Evolutionary conservation across 1,140 invertebrate species (phyloP), one percentile per base, ranked within the genome.

Genomic region (Eueides isabella): DNA sequence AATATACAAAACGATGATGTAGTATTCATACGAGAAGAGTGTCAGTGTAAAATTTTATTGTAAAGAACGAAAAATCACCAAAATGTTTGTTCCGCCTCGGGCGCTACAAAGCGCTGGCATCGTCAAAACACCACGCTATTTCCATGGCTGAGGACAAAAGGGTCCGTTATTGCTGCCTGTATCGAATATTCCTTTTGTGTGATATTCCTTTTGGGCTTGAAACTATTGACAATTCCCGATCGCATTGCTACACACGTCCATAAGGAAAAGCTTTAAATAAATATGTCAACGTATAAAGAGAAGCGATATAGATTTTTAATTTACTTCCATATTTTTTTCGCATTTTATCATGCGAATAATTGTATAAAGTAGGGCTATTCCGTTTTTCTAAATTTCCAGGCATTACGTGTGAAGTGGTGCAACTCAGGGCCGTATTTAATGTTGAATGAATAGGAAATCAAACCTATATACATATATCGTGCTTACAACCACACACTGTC

Each of bases 61-160:
- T 26, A 55, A 26, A 55, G 11, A 23, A 63, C 26, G 38, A 71
- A 31, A 35, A 30, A 44, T n/a, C 12, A 63, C 29, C 55, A 26
- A 61, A 69, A 19, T 71, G 35, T 71, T 71, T 63, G 28, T 38
- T 62, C 61, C 48, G 41, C 44, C 61, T 16, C 29, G 61, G 29
- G 33, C 61, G 6, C 16, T 19, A 69, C 69, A 71, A 64, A 71
- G 28, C 61, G 23, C 28, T 29, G 61, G 14, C 26, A 62, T 33
- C 67, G 16, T 33, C 38, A 63, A 62, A 30, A 63, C 31, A 23
- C 61, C 67, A 70, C 68, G 35, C 61, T 70, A 63, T 70, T 70
- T 70, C 68, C 23, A 55, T 70, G 33, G 6, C 55, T 30, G 55
- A 23, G 55, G 55, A 28, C 33, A 35, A 70, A 70, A 70, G 68